A percentile compares a stretch with the other conserved stretches of the same genome.
Evolutionary conservation across 2,888 invertebrate species (phyloP).

Genomic region (Nysson spinosus): DNA sequence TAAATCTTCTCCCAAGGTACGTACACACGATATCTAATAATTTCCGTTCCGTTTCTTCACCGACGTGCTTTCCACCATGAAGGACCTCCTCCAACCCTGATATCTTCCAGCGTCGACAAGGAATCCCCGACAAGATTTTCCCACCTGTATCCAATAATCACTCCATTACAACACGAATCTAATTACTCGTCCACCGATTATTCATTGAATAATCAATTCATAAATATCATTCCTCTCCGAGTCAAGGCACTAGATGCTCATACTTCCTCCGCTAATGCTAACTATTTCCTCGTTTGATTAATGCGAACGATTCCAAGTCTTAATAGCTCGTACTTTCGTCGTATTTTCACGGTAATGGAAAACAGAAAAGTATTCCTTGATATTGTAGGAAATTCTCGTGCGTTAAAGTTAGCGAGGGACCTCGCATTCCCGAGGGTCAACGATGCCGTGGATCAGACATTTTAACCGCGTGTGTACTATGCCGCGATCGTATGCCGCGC

Average conservation of each 20-base stretch:
- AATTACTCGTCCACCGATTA: too few species aligned
- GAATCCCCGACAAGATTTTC: background rate
- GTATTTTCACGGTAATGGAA: conserved; percentile 27
- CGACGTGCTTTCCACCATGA: background rate
- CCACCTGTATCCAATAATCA: too few species aligned
- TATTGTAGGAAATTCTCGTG: conserved; percentile 54
- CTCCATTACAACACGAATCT: too few species aligned
- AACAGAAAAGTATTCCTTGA: conserved; percentile 50
- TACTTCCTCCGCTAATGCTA: background rate
- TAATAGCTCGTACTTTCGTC: conserved; percentile 40
- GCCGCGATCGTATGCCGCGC: conserved; percentile 33
- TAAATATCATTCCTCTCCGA: background rate
- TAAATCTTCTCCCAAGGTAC: conserved; percentile 15
- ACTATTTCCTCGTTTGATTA: conserved; percentile 32
- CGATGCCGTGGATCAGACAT: conserved; percentile 36
- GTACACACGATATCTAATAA: conserved; percentile 23
- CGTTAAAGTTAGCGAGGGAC: conserved; percentile 40
- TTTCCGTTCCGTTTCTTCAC: conserved; percentile 26
- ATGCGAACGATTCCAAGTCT: conserved; percentile 45
- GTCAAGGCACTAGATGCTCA: background rate
- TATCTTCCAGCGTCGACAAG: too few species aligned
- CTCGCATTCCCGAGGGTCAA: conserved; percentile 56
- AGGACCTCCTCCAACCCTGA: too few species aligned
- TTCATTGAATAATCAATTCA: too few species aligned
- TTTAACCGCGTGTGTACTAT: conserved; percentile 23